Conservation (phyloP, 2,888 invertebrate genomes). For the Euproctis similis region DNA sequence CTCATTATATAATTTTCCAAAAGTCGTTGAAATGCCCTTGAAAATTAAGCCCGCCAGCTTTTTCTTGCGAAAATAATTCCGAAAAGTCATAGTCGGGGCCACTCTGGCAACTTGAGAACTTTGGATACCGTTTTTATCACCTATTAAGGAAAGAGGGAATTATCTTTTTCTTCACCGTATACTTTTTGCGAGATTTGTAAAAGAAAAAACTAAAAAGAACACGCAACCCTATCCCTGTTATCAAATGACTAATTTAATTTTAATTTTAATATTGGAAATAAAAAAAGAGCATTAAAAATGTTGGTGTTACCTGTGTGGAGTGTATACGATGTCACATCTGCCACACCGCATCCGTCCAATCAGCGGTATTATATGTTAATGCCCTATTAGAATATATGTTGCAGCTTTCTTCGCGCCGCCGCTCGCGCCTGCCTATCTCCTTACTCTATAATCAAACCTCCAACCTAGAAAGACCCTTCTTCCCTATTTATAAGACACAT, state of each 20-base stretch:
- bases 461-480: slow-evolving; percentile 29
- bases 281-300: slow-evolving; percentile 22
- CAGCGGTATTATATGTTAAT: slow-evolving; percentile 77
- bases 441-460: slow-evolving; percentile 31
- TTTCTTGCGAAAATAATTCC: too few species aligned
- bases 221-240: not conserved
- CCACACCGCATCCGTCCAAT: slow-evolving; percentile 76
- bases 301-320: slow-evolving; percentile 33
- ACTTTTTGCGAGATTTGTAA: too few species aligned
- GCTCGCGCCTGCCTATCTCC: slow-evolving; percentile 38
- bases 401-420: slow-evolving; percentile 56
- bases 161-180: too few species aligned
- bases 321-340: slow-evolving; percentile 55
- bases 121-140: too few species aligned
- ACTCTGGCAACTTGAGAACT: too few species aligned
- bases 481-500: slow-evolving; percentile 5
- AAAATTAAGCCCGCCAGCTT: too few species aligned
- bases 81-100: too few species aligned
- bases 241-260: not conserved
- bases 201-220: not conserved
- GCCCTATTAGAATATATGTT: slow-evolving; percentile 72
- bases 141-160: too few species aligned
- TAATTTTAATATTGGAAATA: too few species aligned
- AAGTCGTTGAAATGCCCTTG: too few species aligned
- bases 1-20: too few species aligned